These are phyloP conservation scores for Odontesthes bonariensis DNA, from an alignment of 2,113 vertebrate genomes.

Conservation along the genomic window DNA sequence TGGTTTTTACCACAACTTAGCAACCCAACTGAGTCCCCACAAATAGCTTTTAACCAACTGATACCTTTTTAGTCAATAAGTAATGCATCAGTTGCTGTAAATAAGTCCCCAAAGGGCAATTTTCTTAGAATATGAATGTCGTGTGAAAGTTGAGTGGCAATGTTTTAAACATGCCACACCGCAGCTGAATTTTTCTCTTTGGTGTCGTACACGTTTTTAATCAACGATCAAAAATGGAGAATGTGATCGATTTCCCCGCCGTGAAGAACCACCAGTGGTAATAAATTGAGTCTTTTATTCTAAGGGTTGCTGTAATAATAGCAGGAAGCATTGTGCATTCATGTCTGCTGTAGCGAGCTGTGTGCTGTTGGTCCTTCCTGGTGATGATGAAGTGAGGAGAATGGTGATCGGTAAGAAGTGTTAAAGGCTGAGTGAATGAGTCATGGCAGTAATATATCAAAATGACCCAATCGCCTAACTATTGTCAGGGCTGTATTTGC, in stretches of 20 bases:
- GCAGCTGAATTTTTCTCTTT: background rate
- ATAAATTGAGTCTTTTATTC: slow-evolving; percentile 17
- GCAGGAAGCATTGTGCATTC: slow-evolving; percentile 27
- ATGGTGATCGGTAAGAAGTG: too few relatives aligned
- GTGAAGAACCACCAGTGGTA: background rate
- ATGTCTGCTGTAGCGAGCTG: slow-evolving; percentile 25
- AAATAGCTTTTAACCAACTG: too few relatives aligned
- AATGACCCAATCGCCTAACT: too few relatives aligned
- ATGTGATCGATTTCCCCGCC: background rate
- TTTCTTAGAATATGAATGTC: background rate
- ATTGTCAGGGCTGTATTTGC: too few relatives aligned
- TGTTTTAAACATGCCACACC: background rate
- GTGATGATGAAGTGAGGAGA: background rate
- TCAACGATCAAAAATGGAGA: background rate
- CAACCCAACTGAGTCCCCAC: too few relatives aligned
- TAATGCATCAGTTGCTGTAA: background rate
- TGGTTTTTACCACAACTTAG: background rate
- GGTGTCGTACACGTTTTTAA: background rate
- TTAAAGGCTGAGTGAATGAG: too few relatives aligned
- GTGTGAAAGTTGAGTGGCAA: background rate
- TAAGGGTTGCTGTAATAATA: slow-evolving; percentile 5
- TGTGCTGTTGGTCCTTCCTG: slow-evolving; percentile 13
- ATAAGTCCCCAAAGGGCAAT: background rate
- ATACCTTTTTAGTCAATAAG: background rate
- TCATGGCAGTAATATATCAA: too few relatives aligned